Conservation (phyloP, 2,113 vertebrate genomes). For the Callocephalon fimbriatum region DNA sequence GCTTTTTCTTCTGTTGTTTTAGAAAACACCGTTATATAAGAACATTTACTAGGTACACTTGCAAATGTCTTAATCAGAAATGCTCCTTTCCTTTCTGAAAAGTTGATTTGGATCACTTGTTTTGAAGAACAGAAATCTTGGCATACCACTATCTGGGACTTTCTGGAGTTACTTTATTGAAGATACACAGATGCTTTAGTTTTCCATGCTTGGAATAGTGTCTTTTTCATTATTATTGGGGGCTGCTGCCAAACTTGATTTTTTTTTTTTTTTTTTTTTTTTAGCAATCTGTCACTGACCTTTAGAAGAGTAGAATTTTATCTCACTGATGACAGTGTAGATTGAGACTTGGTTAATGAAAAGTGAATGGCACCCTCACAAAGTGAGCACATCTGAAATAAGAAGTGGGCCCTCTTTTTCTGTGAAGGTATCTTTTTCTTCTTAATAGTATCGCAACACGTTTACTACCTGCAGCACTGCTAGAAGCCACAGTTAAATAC, state of each 20-base stretch:
- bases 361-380: not conserved
- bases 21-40: not conserved
- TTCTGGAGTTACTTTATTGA: not conserved
- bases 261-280: not conserved
- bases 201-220: not conserved
- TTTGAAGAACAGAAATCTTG: not conserved
- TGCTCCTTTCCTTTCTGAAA: not conserved
- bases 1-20: not conserved
- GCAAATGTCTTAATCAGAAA: not conserved
- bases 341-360: not conserved
- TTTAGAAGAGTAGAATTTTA: not conserved
- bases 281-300: not conserved
- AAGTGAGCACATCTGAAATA: not conserved
- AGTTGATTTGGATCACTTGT: not conserved
- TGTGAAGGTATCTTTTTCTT: not conserved
- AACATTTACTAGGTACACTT: not conserved
- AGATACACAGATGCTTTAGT: not conserved
- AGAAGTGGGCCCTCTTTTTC: not conserved
- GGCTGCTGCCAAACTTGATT: not conserved
- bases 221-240: not conserved
- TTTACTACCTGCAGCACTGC: not conserved
- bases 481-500: not conserved
- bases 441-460: not conserved
- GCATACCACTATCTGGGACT: not conserved
- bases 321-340: not conserved